Evolutionary conservation across 2,888 invertebrate species (phyloP), one percentile per base, ranked within the genome.

Genomic region (Clostera curtula): DNA sequence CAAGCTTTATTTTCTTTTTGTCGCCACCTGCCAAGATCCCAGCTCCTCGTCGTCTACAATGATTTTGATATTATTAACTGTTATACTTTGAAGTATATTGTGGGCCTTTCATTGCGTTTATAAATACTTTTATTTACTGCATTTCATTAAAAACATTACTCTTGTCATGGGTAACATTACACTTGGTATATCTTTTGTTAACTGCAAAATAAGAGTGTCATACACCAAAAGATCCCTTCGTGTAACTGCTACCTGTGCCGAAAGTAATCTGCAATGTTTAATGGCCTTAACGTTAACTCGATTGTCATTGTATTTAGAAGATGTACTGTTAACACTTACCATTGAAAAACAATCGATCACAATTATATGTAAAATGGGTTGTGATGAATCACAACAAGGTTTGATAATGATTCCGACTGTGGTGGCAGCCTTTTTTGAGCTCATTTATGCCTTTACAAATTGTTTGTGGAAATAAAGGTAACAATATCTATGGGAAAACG

Each of bases 401-500:
- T 35, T 15, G 28, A 39, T 19, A 30, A 23, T 28, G 24, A 27
- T 15, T 11, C 25, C 12, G 34, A 41, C 9, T 31, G 25, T 12
- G 40, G 48, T 29, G 20, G 36, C 5, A 35, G 34, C 19, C 39
- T 53, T 22, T 53, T 52, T 35, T 35, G 29, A 46, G 43, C n/a
- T 52, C 25, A 12, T 42, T 53, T 24, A 46, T 55, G 5, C 51
- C 47, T n/a, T n/a, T n/a, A n/a, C n/a, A 30, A 25, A 25, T 49
- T 15, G 19, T 39, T 35, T 41, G 29, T 23, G 36, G 40, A 1
- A 12, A 27, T 12, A 15, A 43, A 3, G 26, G 39, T 15, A 24
- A 32, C 31, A 50, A 49, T 34, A 14, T 10, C 2, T 53, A 25
- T 56, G 55, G 49, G 8, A 51, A 24, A 54, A 52, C 21, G 43